A percentile compares a stretch with the other conserved stretches of the same genome.
These are phyloP conservation scores for Lophotis ruficrista DNA, from an alignment of 2,113 vertebrate species.

Conservation along the genomic window DNA sequence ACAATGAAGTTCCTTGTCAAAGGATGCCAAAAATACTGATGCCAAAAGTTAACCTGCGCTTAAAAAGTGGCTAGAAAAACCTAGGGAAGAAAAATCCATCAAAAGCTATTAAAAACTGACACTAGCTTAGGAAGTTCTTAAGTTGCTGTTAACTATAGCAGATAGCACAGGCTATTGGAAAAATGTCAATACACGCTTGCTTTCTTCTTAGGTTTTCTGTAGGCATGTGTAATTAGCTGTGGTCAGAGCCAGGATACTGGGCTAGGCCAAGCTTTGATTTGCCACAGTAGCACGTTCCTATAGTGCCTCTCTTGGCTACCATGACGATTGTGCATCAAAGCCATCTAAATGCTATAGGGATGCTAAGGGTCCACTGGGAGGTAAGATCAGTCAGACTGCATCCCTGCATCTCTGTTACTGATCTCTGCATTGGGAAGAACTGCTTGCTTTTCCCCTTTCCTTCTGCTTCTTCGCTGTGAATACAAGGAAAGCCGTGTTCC, in stretches of 20 bases:
- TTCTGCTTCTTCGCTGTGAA: not conserved
- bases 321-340: rapidly evolving
- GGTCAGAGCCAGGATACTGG: not conserved
- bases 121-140: not conserved
- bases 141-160: not conserved
- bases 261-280: not conserved
- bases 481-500: not conserved
- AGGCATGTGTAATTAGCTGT: not conserved
- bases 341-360: rapidly evolving
- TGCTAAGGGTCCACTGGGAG: not conserved
- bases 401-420: not conserved
- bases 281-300: not conserved
- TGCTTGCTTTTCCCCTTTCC: not conserved
- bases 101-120: not conserved
- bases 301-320: not conserved
- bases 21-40: not conserved
- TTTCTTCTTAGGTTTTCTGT: not conserved
- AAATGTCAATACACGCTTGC: not conserved
- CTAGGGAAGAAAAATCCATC: not conserved
- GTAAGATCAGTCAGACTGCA: not conserved
- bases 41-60: not conserved
- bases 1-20: not conserved
- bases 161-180: not conserved
- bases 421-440: not conserved
- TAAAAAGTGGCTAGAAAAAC: not conserved